Base-by-base conservation (phyloP, 2,797 vertebrate species). In the Limosa lapponica region DNA sequence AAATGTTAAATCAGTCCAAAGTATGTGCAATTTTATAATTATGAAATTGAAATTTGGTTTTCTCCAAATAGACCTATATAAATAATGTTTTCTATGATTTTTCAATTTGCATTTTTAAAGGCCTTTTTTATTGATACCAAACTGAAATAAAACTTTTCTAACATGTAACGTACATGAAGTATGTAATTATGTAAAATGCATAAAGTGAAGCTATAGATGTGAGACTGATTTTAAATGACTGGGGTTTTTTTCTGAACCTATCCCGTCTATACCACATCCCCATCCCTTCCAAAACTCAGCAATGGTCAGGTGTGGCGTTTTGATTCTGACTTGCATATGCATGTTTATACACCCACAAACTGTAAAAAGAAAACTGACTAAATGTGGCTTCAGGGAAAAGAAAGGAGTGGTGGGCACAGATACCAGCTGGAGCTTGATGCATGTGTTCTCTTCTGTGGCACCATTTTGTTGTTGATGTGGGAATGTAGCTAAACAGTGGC, bases 381-480 rank as follows among this genome's bases (percentile, higher is more conserved):
- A 96, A 95, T 96, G 79, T 94, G 89, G 66, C 96, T 94, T 94
- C 59, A 69, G 95, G 94, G 93, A 92, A 88, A 92, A 87, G 58
- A 89, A 86, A 34, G 81, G 69, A 93, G 86, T 91, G 69, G 79
- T 93, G 91, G 95, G 88, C 24, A 1, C 93, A 92, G 95, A 77
- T 97, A 96, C 88, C 95, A 97, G 93, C 95, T 97, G 96, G 92
- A 97, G 93, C 78, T 91, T 97, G 91, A 95, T 94, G 72, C 84
- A 27, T 95, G 89, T 88, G 91, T 87, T 96, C 96, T 96, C 95
- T 96, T 96, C 92, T 96, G 95, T 96, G 95, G 95, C 89, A 96
- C 79, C 20, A 44, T 95, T 97, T 97, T 97, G 96, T 97, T 97
- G 96, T 95, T 96, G 93, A 81, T 93, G 82, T 94, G 97, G 95